Percentiles rank a stretch among this genome's conserved stretches.
Evolutionary conservation across 2,888 invertebrate species (phyloP).

Genomic region (Cerceris rybyensis): DNA sequence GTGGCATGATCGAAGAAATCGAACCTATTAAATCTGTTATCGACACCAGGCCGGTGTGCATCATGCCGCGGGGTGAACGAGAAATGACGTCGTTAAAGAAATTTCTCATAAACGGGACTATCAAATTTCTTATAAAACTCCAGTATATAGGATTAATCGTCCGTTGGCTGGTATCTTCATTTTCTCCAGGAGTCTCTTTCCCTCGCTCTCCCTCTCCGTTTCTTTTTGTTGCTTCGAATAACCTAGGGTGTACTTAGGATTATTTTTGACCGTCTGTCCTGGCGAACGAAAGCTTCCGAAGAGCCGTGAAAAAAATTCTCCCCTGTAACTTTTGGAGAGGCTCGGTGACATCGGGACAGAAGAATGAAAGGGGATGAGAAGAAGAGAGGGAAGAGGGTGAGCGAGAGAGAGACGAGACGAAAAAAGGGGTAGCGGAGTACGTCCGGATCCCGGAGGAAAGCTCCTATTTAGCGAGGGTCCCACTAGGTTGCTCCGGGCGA

Average conservation of each 20-base stretch:
- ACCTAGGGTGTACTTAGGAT: no score
- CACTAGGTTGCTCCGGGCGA: slow-evolving; percentile 47
- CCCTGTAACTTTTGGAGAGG: background rate
- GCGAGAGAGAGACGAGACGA: slow-evolving; percentile 2
- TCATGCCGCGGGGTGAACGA: background rate
- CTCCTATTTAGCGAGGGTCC: slow-evolving; percentile 58
- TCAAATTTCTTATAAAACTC: no score
- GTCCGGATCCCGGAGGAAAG: slow-evolving; percentile 43
- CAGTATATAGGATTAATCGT: no score
- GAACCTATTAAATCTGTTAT: slow-evolving; percentile 62
- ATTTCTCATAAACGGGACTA: background rate
- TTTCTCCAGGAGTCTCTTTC: no score
- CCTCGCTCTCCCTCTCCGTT: no score
- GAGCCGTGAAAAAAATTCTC: slow-evolving; percentile 8
- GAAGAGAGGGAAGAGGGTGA: background rate
- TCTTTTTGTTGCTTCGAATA: no score
- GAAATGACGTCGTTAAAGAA: background rate
- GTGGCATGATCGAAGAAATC: slow-evolving; percentile 51
- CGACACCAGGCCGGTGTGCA: slow-evolving; percentile 6
- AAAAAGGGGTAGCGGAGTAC: slow-evolving; percentile 31
- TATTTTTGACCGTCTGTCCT: slow-evolving; percentile 1
- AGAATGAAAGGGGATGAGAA: slow-evolving; percentile 4
- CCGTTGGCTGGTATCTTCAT: no score
- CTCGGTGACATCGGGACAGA: slow-evolving; percentile 13
- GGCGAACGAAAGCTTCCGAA: background rate